phyloP scores from a whole-genome alignment of 2,113 vertebrate species.

The Nannospalax galili region DNA sequence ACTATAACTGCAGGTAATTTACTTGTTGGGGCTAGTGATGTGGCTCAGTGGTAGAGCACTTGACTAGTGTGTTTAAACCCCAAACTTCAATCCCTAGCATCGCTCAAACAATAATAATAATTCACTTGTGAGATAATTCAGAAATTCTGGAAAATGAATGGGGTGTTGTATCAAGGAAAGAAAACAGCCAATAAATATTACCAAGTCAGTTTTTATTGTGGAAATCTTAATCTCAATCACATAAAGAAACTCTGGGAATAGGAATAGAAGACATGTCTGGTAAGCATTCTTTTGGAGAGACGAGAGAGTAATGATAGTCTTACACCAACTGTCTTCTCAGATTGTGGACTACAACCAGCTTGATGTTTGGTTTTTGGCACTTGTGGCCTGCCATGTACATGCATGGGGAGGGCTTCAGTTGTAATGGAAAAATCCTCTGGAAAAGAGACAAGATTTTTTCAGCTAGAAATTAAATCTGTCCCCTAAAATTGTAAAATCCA shows the following conservation, averaged over 20 bases:
- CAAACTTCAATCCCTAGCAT: background rate
- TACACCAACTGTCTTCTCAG: background rate
- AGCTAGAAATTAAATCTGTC: conserved; percentile 26
- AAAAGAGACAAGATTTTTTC: conserved; percentile 13
- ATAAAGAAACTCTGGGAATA: background rate
- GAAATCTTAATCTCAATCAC: background rate
- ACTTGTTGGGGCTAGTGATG: background rate
- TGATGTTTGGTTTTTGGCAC: background rate
- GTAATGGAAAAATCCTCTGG: conserved; percentile 23
- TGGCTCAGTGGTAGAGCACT: background rate
- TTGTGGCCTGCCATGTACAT: background rate
- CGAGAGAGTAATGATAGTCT: background rate
- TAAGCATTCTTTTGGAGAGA: background rate
- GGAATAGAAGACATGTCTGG: background rate
- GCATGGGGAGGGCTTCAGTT: background rate
- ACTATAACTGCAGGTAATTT: conserved; percentile 29
- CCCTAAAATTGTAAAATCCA: conserved; percentile 7
- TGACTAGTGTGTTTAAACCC: background rate
- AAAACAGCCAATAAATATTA: background rate
- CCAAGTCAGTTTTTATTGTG: background rate
- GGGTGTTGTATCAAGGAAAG: background rate
- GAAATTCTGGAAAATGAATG: background rate
- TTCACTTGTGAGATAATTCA: conserved; percentile 37
- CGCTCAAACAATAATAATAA: background rate
- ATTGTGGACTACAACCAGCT: background rate